Conservation (phyloP, 2,888 invertebrate species). For the Theretra japonica region DNA sequence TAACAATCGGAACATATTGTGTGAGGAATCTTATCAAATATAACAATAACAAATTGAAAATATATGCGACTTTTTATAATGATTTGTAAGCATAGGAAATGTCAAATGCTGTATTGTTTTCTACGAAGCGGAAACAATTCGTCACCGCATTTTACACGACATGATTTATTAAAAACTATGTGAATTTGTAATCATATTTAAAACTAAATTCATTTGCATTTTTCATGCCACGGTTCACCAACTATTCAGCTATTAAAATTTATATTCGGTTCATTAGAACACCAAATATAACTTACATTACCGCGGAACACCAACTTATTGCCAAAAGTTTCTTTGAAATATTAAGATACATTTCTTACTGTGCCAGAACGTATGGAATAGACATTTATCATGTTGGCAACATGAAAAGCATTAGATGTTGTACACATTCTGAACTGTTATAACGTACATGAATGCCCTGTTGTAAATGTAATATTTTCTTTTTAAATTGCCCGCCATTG, state of each 20-base stretch:
- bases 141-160: conserved; percentile 6
- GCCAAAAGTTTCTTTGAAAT: too few relatives aligned
- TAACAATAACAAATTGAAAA: background rate
- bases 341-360: too few relatives aligned
- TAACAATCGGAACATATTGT: background rate
- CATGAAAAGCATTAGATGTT: too few relatives aligned
- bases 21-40: background rate
- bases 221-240: background rate
- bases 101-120: background rate
- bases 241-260: background rate
- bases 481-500: background rate
- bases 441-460: background rate
- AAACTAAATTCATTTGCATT: background rate
- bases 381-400: too few relatives aligned
- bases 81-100: background rate
- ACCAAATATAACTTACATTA: background rate
- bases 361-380: too few relatives aligned
- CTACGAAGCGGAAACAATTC: conserved; percentile 6
- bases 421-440: background rate
- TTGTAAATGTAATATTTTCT: conserved; percentile 1
- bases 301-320: too few relatives aligned
- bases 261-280: background rate
- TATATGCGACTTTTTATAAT: background rate
- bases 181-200: conserved; percentile 1
- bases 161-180: background rate